Evolutionary conservation across 2,888 invertebrate species (phyloP).

Genomic region (Biston stratarius): DNA sequence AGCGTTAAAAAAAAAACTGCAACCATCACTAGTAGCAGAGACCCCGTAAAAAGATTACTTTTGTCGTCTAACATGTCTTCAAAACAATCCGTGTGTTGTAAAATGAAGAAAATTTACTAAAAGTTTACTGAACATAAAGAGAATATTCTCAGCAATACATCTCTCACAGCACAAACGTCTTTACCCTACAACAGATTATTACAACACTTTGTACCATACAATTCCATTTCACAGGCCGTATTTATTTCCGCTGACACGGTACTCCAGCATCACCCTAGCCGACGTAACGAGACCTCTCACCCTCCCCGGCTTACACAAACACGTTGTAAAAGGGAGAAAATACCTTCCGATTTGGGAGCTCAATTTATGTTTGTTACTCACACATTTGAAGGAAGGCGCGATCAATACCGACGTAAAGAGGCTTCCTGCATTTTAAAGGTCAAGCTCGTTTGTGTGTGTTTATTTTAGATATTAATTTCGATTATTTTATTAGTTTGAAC

Average conservation of each 20-base stretch:
- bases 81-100: no score
- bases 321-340: slow-evolving; percentile 35
- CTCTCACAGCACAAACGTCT: slow-evolving; percentile 2
- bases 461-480: slow-evolving; percentile 13
- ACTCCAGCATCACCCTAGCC: slow-evolving; percentile 24
- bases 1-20: no score
- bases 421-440: slow-evolving; percentile 42
- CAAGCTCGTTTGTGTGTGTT: slow-evolving; percentile 36
- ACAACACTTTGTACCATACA: slow-evolving; percentile 30
- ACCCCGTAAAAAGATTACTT: no score
- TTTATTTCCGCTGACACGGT: slow-evolving; percentile 39
- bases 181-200: slow-evolving; percentile 18
- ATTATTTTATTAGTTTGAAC: neutral
- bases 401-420: slow-evolving; percentile 39
- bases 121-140: neutral
- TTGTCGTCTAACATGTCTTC: no score
- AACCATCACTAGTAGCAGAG: no score
- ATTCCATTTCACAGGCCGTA: slow-evolving; percentile 39
- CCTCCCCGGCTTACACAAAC: slow-evolving; percentile 34
- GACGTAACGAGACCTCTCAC: slow-evolving; percentile 35
- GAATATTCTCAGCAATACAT: neutral
- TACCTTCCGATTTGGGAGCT: slow-evolving; percentile 38
- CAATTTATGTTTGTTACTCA: slow-evolving; percentile 32
- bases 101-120: no score
- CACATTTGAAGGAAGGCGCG: slow-evolving; percentile 28